These are phyloP conservation scores for Eubasilissa regina DNA, from an alignment of 1,140 invertebrate genomes.

Conservation along the genomic window DNA sequence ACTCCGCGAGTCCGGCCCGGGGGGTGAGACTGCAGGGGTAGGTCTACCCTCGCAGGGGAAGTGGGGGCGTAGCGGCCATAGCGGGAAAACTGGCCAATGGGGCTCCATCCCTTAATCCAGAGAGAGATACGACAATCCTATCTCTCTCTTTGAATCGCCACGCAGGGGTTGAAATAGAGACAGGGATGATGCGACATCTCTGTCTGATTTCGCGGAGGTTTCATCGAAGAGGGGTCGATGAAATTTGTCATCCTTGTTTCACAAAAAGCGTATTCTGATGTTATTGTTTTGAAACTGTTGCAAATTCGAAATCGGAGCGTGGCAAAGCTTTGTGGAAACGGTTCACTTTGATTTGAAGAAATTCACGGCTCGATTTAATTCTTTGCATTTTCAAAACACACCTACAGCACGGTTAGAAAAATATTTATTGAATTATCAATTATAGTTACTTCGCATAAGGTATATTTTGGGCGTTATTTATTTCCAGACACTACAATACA, in stretches of 20 bases:
- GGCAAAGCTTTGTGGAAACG: neutral
- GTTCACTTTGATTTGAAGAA: neutral
- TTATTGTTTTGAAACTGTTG: constrained; percentile 4
- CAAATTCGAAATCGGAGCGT: neutral
- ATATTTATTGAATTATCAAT: too few relatives aligned
- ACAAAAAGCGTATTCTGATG: constrained; percentile 4
- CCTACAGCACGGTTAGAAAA: too few relatives aligned
- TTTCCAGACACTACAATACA: too few relatives aligned
- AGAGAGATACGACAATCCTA: constrained; percentile 10
- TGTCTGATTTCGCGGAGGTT: neutral
- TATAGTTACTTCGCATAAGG: too few relatives aligned
- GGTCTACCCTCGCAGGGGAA: neutral
- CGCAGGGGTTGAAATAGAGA: neutral
- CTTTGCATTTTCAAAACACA: too few relatives aligned
- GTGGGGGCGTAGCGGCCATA: constrained; percentile 25
- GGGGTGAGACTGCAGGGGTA: constrained; percentile 31
- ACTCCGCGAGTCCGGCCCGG: neutral
- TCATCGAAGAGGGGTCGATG: neutral
- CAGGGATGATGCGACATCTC: neutral
- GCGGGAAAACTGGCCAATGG: constrained; percentile 16
- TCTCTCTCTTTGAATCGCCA: neutral
- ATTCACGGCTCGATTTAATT: too few relatives aligned
- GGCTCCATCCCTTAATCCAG: neutral
- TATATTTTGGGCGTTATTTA: too few relatives aligned
- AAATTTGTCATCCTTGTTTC: neutral